Evolutionary conservation across 2,888 invertebrate genomes (phyloP).

Genomic region (Petrolisthes manimaculis): DNA sequence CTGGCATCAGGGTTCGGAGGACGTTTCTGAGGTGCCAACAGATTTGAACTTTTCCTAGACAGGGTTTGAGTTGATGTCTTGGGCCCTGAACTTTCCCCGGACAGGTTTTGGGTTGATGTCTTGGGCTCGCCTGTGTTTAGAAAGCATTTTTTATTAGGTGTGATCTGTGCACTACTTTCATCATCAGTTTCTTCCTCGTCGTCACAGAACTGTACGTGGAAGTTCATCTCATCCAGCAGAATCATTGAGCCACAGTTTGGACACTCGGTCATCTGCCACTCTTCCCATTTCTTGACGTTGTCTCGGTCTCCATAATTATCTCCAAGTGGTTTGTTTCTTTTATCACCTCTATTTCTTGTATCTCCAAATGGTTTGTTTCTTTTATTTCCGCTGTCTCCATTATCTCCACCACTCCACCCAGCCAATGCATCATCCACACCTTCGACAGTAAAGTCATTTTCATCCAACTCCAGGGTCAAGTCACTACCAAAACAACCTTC

Average conservation of each 20-base stretch:
- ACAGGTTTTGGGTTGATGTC: background rate
- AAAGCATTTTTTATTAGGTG: background rate
- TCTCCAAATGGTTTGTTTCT: background rate
- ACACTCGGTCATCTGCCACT: conserved; percentile 9
- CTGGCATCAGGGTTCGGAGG: background rate
- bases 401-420: background rate
- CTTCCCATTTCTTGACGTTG: background rate
- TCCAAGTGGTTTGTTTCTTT: too few species aligned
- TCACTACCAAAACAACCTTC: conserved; percentile 38
- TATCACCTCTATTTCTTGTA: background rate
- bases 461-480: conserved; percentile 16
- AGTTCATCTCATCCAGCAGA: conserved; percentile 19
- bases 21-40: background rate
- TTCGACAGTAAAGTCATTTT: background rate
- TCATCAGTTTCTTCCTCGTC: conserved; percentile 22
- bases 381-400: background rate
- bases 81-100: background rate
- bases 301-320: background rate
- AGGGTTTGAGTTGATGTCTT: background rate
- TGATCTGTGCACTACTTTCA: background rate
- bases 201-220: conserved; percentile 37
- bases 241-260: conserved; percentile 31
- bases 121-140: background rate
- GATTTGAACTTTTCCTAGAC: background rate
- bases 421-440: background rate